Evolutionary conservation across 2,113 vertebrate genomes (phyloP).

Genomic region (Asarcornis scutulata): DNA sequence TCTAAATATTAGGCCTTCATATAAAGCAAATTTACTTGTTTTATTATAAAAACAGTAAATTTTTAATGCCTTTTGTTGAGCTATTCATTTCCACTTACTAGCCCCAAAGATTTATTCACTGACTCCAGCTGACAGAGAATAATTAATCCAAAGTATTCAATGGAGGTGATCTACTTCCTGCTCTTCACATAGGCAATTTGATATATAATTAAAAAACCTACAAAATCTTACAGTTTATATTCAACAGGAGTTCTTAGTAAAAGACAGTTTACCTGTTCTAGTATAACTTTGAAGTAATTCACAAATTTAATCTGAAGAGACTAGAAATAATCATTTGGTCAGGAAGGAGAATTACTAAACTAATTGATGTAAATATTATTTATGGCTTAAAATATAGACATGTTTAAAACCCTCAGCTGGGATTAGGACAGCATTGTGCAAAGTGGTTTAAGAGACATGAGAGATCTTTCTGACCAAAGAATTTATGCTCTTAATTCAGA

Average conservation of each 20-base stretch:
- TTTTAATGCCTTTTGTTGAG: constrained; percentile 7
- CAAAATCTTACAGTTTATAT: not conserved
- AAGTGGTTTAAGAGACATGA: not conserved
- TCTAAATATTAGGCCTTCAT: not conserved
- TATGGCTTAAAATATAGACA: not conserved
- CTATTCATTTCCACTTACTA: not conserved
- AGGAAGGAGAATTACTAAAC: not conserved
- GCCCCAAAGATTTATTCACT: not conserved
- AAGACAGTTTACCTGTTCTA: not conserved
- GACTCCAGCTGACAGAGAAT: not conserved
- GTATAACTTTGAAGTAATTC: not conserved
- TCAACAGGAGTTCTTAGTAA: not conserved
- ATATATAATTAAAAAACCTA: not conserved
- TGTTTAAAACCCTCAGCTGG: not conserved
- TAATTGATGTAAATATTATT: not conserved
- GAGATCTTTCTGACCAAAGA: not conserved
- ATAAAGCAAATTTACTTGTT: not conserved
- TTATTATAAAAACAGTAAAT: not conserved
- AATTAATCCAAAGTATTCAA: not conserved
- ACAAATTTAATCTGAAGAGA: not conserved
- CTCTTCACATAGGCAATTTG: not conserved
- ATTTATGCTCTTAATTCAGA: not conserved
- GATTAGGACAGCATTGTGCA: not conserved
- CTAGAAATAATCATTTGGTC: not conserved
- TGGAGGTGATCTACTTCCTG: not conserved